Evolutionary conservation across 2,113 vertebrate genomes (phyloP).

Genomic region (Cyphomyrus plagiostoma): DNA sequence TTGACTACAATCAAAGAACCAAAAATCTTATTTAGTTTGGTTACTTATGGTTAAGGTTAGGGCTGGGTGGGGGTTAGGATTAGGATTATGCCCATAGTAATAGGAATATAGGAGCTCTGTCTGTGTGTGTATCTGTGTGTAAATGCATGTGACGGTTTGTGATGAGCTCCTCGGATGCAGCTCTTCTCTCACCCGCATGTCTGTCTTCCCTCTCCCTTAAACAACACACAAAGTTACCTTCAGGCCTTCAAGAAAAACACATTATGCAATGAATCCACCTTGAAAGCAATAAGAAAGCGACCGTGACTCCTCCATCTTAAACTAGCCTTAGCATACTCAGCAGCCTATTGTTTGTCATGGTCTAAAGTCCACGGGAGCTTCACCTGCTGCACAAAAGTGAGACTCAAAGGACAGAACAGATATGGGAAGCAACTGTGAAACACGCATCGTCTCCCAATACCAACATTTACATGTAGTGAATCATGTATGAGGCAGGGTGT

Average conservation of each 20-base stretch:
- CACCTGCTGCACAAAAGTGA: not conserved
- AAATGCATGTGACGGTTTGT: not conserved
- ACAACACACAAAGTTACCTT: not conserved
- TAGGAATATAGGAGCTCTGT: not conserved
- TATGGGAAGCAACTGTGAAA: not conserved
- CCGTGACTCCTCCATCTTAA: not conserved
- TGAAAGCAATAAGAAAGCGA: no score
- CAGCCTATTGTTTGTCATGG: not conserved
- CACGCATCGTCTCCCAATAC: not conserved
- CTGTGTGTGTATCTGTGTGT: not conserved
- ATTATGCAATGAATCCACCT: not conserved
- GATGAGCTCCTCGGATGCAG: not conserved
- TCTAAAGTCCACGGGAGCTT: not conserved
- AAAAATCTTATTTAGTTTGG: not conserved
- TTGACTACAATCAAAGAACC: not conserved
- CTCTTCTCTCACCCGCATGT: not conserved
- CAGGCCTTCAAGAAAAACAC: not conserved
- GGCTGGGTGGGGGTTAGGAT: not conserved
- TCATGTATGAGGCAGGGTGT: not conserved
- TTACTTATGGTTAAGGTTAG: not conserved
- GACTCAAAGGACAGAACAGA: not conserved
- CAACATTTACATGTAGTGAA: not conserved
- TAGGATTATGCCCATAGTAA: not conserved
- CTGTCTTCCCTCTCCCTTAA: not conserved
- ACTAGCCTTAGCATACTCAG: not conserved